Conservation (phyloP, 2,113 vertebrate species). For the Charina bottae region DNA sequence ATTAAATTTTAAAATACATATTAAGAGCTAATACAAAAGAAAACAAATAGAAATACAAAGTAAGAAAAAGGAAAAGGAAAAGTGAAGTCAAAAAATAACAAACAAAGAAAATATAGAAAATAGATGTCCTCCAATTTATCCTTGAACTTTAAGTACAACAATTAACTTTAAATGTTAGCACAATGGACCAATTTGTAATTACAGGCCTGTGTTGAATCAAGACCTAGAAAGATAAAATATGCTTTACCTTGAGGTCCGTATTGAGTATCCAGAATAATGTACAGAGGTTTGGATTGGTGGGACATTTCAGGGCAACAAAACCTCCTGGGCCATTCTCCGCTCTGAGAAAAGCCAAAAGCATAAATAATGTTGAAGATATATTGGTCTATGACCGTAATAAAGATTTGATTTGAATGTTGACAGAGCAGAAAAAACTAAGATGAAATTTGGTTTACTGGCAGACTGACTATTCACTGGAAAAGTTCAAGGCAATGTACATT, state of each 20-base stretch:
- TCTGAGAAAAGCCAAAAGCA: slow-evolving; percentile 67
- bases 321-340: slow-evolving; percentile 96
- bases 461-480: background rate
- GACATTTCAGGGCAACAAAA: slow-evolving; percentile 90
- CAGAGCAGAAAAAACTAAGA: background rate
- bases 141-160: no score
- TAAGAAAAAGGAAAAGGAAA: no score
- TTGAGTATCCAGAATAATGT: slow-evolving; percentile 98
- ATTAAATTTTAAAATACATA: no score
- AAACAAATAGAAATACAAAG: no score
- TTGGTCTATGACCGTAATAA: no score
- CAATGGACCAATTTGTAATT: background rate
- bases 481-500: background rate
- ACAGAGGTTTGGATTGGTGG: slow-evolving; percentile 87
- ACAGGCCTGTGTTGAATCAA: background rate
- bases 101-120: no score
- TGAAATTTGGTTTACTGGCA: background rate
- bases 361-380: background rate
- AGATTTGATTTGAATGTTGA: no score
- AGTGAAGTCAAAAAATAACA: no score
- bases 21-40: no score
- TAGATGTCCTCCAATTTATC: no score
- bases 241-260: slow-evolving; percentile 91
- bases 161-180: no score
- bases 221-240: background rate